Evolutionary conservation across 64 coral and sea anemone species (phyloP).

Genomic region (Anthopleura sola): DNA sequence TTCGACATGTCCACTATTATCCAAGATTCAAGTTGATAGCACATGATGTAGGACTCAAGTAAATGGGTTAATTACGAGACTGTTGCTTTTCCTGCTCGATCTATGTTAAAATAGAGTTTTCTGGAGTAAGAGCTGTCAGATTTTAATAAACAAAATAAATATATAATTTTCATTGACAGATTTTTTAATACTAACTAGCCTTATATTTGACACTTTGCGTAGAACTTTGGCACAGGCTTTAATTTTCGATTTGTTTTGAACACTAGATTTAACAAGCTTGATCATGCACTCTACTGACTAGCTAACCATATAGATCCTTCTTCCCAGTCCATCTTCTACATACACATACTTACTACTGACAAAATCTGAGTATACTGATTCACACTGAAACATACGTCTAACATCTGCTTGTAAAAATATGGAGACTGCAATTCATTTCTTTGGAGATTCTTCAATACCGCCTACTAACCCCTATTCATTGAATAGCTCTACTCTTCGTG

Average conservation of each 20-base stretch:
- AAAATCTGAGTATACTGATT: neutral
- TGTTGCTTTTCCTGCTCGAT: neutral
- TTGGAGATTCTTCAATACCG: neutral
- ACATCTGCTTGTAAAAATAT: neutral
- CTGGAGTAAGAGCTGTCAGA: conserved; percentile 18
- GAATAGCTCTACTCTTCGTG: neutral
- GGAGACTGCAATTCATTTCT: neutral
- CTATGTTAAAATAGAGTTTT: neutral
- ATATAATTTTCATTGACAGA: conserved; percentile 24
- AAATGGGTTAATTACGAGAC: neutral
- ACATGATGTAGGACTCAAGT: neutral
- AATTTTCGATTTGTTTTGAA: neutral
- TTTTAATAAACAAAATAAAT: conserved; percentile 27
- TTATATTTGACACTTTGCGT: neutral
- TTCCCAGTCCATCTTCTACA: neutral
- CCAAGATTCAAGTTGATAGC: neutral
- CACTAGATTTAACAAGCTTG: neutral
- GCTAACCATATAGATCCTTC: too few relatives aligned
- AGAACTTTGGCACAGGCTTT: neutral
- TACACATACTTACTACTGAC: neutral
- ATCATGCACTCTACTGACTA: neutral
- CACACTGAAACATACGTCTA: neutral
- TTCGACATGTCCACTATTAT: neutral
- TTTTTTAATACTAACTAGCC: conserved; percentile 8
- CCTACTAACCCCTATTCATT: neutral